Percentiles rank a stretch among this genome's conserved stretches.
Conservation (phyloP, 2,113 vertebrate genomes). For the Centropristis striata region DNA sequence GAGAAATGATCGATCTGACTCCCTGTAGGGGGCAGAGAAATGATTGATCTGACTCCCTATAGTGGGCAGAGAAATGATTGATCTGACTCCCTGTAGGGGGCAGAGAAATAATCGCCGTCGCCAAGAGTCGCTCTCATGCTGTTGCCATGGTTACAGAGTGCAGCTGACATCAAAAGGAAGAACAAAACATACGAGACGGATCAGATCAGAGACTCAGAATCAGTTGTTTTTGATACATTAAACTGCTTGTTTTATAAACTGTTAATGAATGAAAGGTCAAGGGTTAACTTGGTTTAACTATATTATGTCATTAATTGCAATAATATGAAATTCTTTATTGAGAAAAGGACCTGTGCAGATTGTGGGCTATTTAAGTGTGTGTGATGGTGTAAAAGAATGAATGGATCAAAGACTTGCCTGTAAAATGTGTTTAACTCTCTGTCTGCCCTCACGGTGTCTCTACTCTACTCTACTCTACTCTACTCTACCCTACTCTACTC, state of each 20-base stretch:
- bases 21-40: conserved; percentile 5
- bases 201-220: too few relatives aligned
- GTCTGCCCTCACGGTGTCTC: neutral
- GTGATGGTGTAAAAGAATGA: conserved; percentile 43
- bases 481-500: conserved; percentile 1
- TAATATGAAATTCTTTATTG: conserved; percentile 64
- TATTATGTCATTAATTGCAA: conserved; percentile 66
- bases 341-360: conserved; percentile 35
- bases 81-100: conserved; percentile 8
- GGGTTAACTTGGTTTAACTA: conserved; percentile 32
- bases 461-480: conserved; percentile 1
- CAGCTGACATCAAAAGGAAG: conserved; percentile 24
- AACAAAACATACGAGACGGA: neutral
- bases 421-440: conserved; percentile 31
- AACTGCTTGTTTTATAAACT: conserved; percentile 44
- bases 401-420: conserved; percentile 32
- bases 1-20: conserved; percentile 12
- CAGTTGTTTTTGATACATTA: conserved; percentile 53
- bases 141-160: conserved; percentile 44
- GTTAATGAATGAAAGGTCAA: conserved; percentile 48
- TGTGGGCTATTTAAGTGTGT: conserved; percentile 40
- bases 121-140: conserved; percentile 38
- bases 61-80: conserved; percentile 9
- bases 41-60: conserved; percentile 11
- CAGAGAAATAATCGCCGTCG: neutral